phyloP scores from a whole-genome alignment of 2,797 vertebrate species.

The Semotilus atromaculatus region DNA sequence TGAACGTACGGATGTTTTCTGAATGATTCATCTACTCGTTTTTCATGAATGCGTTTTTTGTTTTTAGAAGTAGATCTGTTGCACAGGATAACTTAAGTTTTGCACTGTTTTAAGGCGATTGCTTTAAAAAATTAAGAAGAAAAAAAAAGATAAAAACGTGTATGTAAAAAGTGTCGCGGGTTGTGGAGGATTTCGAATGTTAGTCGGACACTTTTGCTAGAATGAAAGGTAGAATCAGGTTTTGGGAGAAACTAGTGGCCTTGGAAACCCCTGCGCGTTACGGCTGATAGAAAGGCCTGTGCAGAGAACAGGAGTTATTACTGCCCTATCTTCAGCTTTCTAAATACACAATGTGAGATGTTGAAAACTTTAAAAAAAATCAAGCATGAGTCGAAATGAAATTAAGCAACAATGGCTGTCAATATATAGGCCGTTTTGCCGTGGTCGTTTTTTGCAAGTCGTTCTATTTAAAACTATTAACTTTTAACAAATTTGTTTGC shows the following conservation, averaged over 20 bases:
- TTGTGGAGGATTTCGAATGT: conserved; percentile 49
- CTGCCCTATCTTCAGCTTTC: conserved; percentile 46
- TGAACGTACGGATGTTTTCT: not conserved
- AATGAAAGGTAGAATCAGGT: conserved; percentile 46
- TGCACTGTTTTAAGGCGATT: conserved; percentile 67
- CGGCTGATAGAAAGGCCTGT: conserved; percentile 53
- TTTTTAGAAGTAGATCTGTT: conserved; percentile 74
- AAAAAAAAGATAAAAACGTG: conserved; percentile 23
- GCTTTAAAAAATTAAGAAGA: conserved; percentile 65
- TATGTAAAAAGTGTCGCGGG: conserved; percentile 61
- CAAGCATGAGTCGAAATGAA: conserved; percentile 64
- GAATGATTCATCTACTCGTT: conserved; percentile 2
- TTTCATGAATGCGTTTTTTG: conserved; percentile 24
- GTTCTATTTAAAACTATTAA: conserved; percentile 61
- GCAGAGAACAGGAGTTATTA: not conserved
- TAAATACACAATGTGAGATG: conserved; percentile 33
- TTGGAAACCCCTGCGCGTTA: conserved; percentile 68
- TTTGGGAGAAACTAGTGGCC: conserved; percentile 75
- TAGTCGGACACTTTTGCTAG: conserved; percentile 27
- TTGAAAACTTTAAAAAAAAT: conserved; percentile 44
- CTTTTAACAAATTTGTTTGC: conserved; percentile 68
- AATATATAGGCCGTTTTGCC: conserved; percentile 68
- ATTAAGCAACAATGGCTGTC: conserved; percentile 55
- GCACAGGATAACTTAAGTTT: conserved; percentile 74
- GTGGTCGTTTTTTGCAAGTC: conserved; percentile 72